A percentile compares a stretch with the other conserved stretches of the same genome.
Evolutionary conservation across 2,797 vertebrate genomes (phyloP).

Genomic region (Darevskia nairensis): DNA sequence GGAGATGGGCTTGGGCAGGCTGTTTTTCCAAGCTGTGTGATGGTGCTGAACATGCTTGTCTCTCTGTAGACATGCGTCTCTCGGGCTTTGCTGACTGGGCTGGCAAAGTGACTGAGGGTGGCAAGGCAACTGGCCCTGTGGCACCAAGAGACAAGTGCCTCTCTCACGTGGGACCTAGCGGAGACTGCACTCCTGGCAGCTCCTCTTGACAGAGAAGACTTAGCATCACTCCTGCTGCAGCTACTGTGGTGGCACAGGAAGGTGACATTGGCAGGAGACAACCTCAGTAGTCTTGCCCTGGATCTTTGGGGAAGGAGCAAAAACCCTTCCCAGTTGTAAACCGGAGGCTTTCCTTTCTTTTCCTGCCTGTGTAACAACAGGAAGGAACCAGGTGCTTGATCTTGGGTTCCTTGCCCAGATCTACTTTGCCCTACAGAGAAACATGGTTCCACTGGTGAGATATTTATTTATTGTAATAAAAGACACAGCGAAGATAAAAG

Average conservation of each 20-base stretch:
- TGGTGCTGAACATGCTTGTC: too few species aligned
- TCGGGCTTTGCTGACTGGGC: background rate
- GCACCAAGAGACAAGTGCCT: too few species aligned
- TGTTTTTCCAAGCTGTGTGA: background rate
- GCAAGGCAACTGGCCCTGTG: background rate
- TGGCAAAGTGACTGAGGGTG: too few species aligned
- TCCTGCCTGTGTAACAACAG: background rate
- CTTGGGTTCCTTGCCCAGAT: background rate
- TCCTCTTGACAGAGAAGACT: background rate
- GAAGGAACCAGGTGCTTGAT: background rate
- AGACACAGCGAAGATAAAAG: background rate
- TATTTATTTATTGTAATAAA: background rate
- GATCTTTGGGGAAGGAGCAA: background rate
- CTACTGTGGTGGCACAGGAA: fast-evolving
- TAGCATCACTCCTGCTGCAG: background rate
- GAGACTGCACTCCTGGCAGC: background rate
- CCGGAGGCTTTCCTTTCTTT: background rate
- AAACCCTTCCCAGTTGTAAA: background rate
- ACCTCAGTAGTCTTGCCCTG: too few species aligned
- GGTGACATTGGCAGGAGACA: background rate
- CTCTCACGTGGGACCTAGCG: fast-evolving
- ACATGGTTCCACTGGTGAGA: background rate
- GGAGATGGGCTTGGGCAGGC: background rate
- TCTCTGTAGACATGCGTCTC: too few species aligned
- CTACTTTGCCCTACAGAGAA: background rate